Conservation (phyloP, 2,888 invertebrate genomes). For the Campoplex nolae region DNA sequence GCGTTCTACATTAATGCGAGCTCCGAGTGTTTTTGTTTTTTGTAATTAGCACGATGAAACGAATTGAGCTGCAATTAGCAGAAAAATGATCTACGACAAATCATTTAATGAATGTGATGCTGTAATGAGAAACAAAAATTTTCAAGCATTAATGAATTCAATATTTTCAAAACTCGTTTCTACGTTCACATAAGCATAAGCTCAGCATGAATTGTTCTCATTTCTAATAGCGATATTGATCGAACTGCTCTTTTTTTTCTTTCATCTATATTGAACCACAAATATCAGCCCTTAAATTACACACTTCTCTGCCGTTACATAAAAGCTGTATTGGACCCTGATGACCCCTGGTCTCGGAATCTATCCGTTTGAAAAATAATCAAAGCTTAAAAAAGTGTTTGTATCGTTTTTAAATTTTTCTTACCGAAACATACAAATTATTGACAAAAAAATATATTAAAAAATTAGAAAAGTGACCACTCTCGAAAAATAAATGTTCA, state of each 20-base stretch:
- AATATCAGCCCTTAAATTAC: not conserved
- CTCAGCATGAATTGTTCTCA: not conserved
- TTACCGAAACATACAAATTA: not conserved
- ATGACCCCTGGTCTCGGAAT: not conserved
- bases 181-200: not conserved
- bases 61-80: not conserved
- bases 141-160: not conserved
- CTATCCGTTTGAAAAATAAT: not conserved
- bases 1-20: not conserved
- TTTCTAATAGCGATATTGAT: not conserved
- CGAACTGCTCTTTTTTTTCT: not conserved
- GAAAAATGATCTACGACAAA: not conserved
- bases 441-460: not conserved
- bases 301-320: not conserved
- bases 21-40: not conserved
- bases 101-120: not conserved
- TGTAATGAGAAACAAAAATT: not conserved
- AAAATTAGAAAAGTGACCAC: not conserved
- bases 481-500: not conserved
- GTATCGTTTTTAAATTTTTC: not conserved
- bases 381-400: not conserved
- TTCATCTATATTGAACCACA: not conserved
- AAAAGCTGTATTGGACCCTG: not conserved
- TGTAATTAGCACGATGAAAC: not conserved
- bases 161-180: not conserved